Conservation (phyloP, 2,113 vertebrate species). For the Burhinus oedicnemus region DNA sequence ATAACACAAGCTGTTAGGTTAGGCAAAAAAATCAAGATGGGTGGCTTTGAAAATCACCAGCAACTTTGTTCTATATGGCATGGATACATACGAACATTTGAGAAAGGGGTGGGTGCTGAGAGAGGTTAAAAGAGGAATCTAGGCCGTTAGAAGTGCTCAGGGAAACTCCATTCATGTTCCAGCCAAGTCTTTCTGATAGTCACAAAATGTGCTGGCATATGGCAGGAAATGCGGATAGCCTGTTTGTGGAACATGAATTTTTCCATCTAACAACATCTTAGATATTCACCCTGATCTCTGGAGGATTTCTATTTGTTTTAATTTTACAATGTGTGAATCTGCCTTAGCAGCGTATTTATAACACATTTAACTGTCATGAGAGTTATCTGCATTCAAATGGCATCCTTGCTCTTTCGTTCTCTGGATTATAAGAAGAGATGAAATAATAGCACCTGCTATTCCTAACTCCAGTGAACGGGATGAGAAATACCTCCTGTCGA, state of each 20-base stretch:
- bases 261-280: background rate
- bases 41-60: background rate
- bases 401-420: background rate
- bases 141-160: background rate
- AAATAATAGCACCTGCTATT: background rate
- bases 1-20: background rate
- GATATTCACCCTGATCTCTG: background rate
- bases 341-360: background rate
- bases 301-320: constrained; percentile 1
- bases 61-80: background rate
- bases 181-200: background rate
- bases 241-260: background rate
- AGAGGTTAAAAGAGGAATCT: background rate
- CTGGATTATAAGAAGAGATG: background rate
- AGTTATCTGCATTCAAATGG: background rate
- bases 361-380: background rate
- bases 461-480: background rate
- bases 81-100: background rate
- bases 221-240: background rate
- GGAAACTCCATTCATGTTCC: background rate
- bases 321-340: background rate
- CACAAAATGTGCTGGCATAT: background rate
- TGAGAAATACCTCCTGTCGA: background rate
- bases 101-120: background rate
- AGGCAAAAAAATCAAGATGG: background rate